Base-by-base conservation (phyloP, 2,888 invertebrate species). In the Hypena proboscidalis region DNA sequence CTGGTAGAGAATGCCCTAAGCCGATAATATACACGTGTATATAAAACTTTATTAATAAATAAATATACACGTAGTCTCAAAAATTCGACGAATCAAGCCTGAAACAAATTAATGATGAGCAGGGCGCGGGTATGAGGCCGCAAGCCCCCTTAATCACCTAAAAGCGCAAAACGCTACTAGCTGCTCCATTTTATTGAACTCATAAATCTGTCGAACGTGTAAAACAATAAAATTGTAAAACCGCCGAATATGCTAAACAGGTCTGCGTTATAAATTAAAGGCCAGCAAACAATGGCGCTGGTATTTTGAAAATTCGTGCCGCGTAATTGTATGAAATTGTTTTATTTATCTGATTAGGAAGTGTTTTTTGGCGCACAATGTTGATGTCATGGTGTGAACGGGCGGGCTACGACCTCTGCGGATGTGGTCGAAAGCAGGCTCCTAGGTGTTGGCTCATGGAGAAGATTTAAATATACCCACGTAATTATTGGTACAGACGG, bases 311-410 rank as follows among this genome's bases (percentile, higher is more conserved):
- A 66, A 74, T 67, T 49, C 64, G 58, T 53, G 54, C 29, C 23
- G 41, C 38, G 40, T 49, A 48, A 52, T 60, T 64, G 52, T 57
- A 46, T 58, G 44, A 61, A 53, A 49, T 47, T 48, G 44, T 64
- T 61, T 26, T 39, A 70, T 78, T n/a, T 80, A 84, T 86, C 81
- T 70, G 82, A 85, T 84, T 83, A 83, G 88, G 87, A 88, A 85
- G 85, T 77, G 52, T 76, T 80, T 77, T 79, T 66, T 72, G 65
- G 55, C 58, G 54, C 41, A 81, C 76, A 79, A 80, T 73, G 69
- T 55, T 36, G 42, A 37, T 66, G 66, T 50, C 56, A 70, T 66
- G 64, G 63, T 61, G 67, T 70, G 70, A 71, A 64, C 62, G 40
- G 31, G 40, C 64, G 50, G 66, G 43, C 61, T 66, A 61, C 66